Evolutionary conservation across 2,113 vertebrate species (phyloP), one percentile per base, ranked within the genome.

Genomic region (Gallinago jamesoni): DNA sequence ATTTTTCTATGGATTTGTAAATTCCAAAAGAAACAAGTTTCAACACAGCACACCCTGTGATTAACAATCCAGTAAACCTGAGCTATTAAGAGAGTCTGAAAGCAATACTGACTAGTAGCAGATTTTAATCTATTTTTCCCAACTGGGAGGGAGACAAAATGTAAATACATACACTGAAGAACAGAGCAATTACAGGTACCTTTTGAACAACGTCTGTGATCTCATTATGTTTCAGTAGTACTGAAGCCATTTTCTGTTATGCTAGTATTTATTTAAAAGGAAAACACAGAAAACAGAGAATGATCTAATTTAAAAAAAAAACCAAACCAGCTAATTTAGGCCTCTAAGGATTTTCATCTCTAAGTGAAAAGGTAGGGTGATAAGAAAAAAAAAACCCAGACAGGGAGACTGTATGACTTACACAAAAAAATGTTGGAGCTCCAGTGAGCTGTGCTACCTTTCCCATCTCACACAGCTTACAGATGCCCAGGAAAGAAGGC

Each of bases 41-140:
- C 78, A 91, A 85, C 91, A 59, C 1, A 59, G 87, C 67, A 79
- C 43, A 9, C 27, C 35, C 43, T 62, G 50, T 70, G 91, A 91
- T 76, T 60, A 96, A 59, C 67, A 91, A 35, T 41, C 37, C 70
- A 59, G 69, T 25, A 94, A 88, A 84, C 90, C 73, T 59, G 53
- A 87, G 57, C 84, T 82, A 68, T 82, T 82, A 82, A 56, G 39
- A 57, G 39, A 84, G 56, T 73, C 86, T 92, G 90, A 96, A 96
- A 87, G 69, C 62, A 92, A 89, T 69, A 89, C 80, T 8, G 9
- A 94, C 83, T 57, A n/a, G 74, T 10, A 89, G 69, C 66, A 90
- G 96, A 95, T 94, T 92, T 92, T 79, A 94, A 95, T 96, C 89
- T 94, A 1, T 82, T 92, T 94, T 84, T 94, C 93, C 80, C 91